Conservation (phyloP, 2,888 invertebrate genomes). For the Argyresthia goedartella region DNA sequence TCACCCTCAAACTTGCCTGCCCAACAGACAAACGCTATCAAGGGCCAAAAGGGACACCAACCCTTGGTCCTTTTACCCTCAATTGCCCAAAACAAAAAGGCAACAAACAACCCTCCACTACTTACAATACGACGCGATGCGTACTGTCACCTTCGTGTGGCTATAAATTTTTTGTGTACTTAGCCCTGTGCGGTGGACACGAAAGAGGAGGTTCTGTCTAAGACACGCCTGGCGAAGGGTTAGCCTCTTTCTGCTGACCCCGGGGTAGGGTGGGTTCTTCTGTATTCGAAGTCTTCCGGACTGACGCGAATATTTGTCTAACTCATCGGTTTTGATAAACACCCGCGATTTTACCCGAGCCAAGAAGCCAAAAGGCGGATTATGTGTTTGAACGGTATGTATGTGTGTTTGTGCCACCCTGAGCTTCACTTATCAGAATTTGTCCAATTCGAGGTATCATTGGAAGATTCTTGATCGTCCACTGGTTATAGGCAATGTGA, state of each 20-base stretch:
- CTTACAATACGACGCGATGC: constrained; percentile 2
- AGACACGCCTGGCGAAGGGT: constrained; percentile 43
- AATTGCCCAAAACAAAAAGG: constrained; percentile 7
- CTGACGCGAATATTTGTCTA: not conserved
- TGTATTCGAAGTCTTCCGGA: constrained; percentile 4
- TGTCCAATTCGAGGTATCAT: too few relatives aligned
- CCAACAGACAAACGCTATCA: constrained; percentile 4
- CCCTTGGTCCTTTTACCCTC: not conserved
- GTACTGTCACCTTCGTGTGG: constrained; percentile 30
- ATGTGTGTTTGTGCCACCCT: too few relatives aligned
- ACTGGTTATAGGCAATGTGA: too few relatives aligned
- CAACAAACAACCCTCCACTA: constrained; percentile 6
- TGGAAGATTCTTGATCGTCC: too few relatives aligned
- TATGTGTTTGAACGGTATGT: too few relatives aligned
- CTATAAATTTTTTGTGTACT: constrained; percentile 59
- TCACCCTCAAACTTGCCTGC: constrained; percentile 4
- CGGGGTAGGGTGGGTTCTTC: constrained; percentile 3
- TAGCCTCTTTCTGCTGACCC: constrained; percentile 34
- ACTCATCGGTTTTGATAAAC: too few relatives aligned
- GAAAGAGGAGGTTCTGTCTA: constrained; percentile 59
- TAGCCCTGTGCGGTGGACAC: constrained; percentile 42
- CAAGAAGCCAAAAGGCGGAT: too few relatives aligned
- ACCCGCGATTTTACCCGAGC: too few relatives aligned
- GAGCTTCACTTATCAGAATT: too few relatives aligned
- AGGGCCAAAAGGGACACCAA: not conserved